Evolutionary conservation across 2,113 vertebrate genomes (phyloP).

Genomic region (Speoplatyrhinus poulsoni): DNA sequence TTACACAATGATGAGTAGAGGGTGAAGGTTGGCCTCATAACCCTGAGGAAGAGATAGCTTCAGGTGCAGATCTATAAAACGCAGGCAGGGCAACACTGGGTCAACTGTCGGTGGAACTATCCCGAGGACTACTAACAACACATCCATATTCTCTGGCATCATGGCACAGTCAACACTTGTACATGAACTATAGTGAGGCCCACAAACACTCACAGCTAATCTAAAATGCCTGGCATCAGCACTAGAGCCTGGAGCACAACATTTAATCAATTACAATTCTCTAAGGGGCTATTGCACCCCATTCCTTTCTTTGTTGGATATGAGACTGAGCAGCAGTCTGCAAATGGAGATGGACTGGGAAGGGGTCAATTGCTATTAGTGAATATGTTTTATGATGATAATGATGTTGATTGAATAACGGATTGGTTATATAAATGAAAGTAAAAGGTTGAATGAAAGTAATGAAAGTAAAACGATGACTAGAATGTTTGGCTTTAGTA

Average conservation of each 20-base stretch:
- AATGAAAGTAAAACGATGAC: neutral
- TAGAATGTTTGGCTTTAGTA: constrained; percentile 38
- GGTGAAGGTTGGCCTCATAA: constrained; percentile 75
- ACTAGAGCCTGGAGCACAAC: constrained; percentile 18
- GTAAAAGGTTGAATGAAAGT: neutral
- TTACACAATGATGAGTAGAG: constrained; percentile 82
- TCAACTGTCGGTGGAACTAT: neutral
- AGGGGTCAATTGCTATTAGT: neutral
- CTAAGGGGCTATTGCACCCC: constrained; percentile 4
- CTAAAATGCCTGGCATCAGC: neutral
- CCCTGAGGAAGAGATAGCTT: constrained; percentile 77
- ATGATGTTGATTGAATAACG: neutral
- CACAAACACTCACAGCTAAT: neutral
- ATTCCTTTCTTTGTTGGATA: neutral
- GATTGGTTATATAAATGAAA: neutral
- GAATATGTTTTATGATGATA: neutral
- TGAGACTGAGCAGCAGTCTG: neutral
- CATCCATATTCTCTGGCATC: constrained; percentile 27
- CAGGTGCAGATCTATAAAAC: constrained; percentile 75
- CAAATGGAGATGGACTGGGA: constrained; percentile 3
- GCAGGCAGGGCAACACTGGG: constrained; percentile 17
- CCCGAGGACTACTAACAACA: neutral
- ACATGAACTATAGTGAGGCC: constrained; percentile 31
- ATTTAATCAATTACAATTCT: constrained; percentile 22
- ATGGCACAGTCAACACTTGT: neutral